Base-by-base conservation (phyloP, 1,140 invertebrate species). In the Neoseiulus cucumeris region DNA sequence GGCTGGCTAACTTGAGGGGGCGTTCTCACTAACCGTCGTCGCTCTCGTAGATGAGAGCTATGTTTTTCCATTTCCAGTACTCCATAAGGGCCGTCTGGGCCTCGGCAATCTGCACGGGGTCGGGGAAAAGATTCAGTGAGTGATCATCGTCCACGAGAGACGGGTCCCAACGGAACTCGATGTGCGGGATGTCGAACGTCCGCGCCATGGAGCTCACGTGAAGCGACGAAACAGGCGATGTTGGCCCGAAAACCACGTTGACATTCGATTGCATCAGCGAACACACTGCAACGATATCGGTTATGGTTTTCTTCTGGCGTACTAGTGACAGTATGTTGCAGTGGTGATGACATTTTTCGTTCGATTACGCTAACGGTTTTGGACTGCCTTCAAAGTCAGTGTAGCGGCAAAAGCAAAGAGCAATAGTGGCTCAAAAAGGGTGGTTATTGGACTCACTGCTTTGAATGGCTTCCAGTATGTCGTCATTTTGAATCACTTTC, bases 21-120 rank as follows among this genome's bases (percentile, higher is more conserved):
- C 33, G 33, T 6, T 39, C 33, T 9, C 2, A 25, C 51, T 59
- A 17, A 59, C 51, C 51, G 22, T 59, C 51, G 22, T 59, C 51
- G 22, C 51, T 59, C 22, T 59, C 51, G 51, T 59, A 59, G 25
- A 59, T 59, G 14, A 59, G 51, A 25, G 51, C 51, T 25, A 59
- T 59, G 33, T 59, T 25, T 33, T 25, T 59, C 51, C 51, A 59
- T 25, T 59, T 59, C 51, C 51, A 59, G 51, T 59, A 59, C 22
- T 59, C 51, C 51, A 59, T 59, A 25, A 59, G 51, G 22, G 51
- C 51, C 33, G 51, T 59, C 33, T 59, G 51, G 12, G 51, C 51
- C 51, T 59, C 51, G 4, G 51, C 51, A 59, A 59, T 59, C 51
- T 59, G 51, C 9, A 59, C 51, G 14, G 51, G 51, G 22, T 59